Base-by-base conservation (phyloP, 2,888 invertebrate species). In the Amphipyra tragopoginis region DNA sequence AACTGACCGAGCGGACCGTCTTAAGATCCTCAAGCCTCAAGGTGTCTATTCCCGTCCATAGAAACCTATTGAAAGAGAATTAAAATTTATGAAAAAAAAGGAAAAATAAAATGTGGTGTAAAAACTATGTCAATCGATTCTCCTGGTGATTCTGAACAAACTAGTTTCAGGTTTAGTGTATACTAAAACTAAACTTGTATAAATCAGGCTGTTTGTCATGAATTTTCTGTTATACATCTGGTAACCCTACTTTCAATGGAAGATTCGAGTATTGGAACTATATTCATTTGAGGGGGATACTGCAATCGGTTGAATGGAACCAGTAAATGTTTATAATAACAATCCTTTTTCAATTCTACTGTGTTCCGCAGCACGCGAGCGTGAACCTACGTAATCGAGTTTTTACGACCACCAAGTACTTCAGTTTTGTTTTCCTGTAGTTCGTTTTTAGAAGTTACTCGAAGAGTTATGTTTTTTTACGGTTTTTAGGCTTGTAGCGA, bases 301-400 rank as follows among this genome's bases (percentile, higher is more conserved):
- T 48, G 52, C 56, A 58, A 76, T 74, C 47, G 43, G 15, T 36
- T 59, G 33, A 38, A 76, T 76, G 40, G 52, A 58, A 62, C 43
- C 60, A 49, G 75, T 59, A 52, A 76, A 64, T 49, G 72, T 36
- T n/a, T 53, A 61, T 58, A 73, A 73, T 73, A 77, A 70, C 80
- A 64, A 78, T 80, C 53, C 69, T 65, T 77, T 75, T 62, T 64
- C 80, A 65, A 72, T 78, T 68, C 61, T 44, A 21, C 38, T 51
- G 21, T 58, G 62, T 53, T 53, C 57, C 52, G 33, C 51, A 11
- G 62, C 65, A 66, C 65, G 66, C 74, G 58, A 61, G 65, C 51
- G 60, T 45, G 56, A 59, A 68, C 57, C 58, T 13, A 13, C 52
- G 63, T 77, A 77, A 80, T 77, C 71, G 75, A 66, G 56, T 65